Evolutionary conservation across 2,113 vertebrate genomes (phyloP).

Genomic region (Thamnophis sirtalis): DNA sequence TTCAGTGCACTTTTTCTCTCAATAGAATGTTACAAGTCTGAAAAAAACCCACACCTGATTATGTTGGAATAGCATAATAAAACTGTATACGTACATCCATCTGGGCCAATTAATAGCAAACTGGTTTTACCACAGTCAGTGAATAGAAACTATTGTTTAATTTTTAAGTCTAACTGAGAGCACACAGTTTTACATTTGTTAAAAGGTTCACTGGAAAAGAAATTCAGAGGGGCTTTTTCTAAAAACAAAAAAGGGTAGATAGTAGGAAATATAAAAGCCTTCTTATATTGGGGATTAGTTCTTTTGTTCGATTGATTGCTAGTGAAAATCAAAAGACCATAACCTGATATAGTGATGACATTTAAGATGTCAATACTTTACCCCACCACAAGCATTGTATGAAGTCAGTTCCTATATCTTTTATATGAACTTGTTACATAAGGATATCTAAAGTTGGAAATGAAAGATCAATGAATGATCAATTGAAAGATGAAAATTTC

Average conservation of each 20-base stretch:
- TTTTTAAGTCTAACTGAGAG: neutral
- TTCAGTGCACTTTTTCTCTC: neutral
- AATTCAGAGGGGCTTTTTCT: neutral
- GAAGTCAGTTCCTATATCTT: neutral
- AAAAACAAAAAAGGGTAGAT: neutral
- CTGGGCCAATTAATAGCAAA: neutral
- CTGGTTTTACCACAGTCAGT: neutral
- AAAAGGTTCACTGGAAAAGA: neutral
- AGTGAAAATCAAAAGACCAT: neutral
- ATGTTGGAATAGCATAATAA: neutral
- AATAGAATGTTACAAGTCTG: neutral
- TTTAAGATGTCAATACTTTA: neutral
- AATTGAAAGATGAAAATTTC: rapidly evolving
- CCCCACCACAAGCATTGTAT: neutral
- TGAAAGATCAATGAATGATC: neutral
- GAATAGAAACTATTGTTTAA: neutral
- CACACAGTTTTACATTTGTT: neutral
- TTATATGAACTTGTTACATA: neutral
- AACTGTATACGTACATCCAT: rapidly evolving
- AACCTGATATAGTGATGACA: neutral
- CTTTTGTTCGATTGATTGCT: neutral
- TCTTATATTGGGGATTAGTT: neutral
- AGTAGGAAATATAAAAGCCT: too few relatives aligned
- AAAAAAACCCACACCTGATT: neutral
- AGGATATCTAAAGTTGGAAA: neutral